phyloP scores from a whole-genome alignment of 2,797 vertebrate genomes.

The Simalia tracyae region DNA sequence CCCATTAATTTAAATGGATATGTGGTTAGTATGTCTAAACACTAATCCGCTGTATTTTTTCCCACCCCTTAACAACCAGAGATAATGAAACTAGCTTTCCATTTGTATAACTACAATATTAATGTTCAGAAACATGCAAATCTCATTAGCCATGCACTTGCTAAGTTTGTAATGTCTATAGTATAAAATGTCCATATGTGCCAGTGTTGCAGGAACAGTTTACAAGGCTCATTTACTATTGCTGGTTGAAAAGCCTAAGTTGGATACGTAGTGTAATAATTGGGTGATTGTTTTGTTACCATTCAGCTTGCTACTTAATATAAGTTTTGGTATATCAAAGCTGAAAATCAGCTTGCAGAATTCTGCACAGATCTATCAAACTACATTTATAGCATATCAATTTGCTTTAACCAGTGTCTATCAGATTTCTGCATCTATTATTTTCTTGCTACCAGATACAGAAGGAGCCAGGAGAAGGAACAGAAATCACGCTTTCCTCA shows the following conservation, averaged over 20 bases:
- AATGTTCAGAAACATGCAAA: background rate
- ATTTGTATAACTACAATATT: background rate
- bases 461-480: background rate
- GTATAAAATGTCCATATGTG: background rate
- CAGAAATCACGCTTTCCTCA: background rate
- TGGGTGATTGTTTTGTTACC: background rate
- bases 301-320: background rate
- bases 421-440: background rate
- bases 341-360: background rate
- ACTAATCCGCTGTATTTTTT: background rate
- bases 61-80: background rate
- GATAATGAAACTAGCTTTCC: background rate
- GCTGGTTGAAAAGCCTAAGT: background rate
- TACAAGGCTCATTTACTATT: background rate
- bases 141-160: background rate
- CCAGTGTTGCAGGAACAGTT: background rate
- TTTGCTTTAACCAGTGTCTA: background rate
- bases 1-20: background rate
- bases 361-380: background rate
- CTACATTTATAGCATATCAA: background rate
- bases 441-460: background rate
- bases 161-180: background rate
- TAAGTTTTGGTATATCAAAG: background rate
- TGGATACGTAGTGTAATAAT: background rate
- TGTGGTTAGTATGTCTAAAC: background rate